Evolutionary conservation across 2,888 invertebrate genomes (phyloP), one percentile per base, ranked within the genome.

Genomic region (Petrophora chlorosata): DNA sequence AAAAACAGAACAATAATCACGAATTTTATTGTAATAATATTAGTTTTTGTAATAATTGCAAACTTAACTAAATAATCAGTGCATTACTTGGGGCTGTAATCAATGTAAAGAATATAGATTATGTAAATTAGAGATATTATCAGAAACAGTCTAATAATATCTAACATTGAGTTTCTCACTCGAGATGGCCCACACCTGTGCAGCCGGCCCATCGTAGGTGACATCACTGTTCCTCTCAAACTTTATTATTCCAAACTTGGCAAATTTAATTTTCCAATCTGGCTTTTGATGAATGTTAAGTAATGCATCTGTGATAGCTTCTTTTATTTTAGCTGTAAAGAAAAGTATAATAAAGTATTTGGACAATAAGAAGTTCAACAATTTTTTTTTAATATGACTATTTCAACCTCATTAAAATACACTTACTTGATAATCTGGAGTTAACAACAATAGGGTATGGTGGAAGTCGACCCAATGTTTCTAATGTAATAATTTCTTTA

Each of bases 381-480:
- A n/a, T n/a, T n/a, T n/a, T n/a, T n/a, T n/a, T n/a, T n/a, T n/a
- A n/a, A n/a, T n/a, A n/a, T n/a, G n/a, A n/a, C 5, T 19, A 5
- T 19, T 5, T 5, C 4, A 19, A 19, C 7, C 19, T 41, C 7
- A 14, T 23, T 23, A n/a, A 34, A 22, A n/a, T n/a, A 17, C 19
- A 12, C 2, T 3, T 61, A 94, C 94, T 92, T 75, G 92, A 62
- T 44, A 94, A 67, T 49, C 88, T 88, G 12, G 87, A 75, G 66
- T 93, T 94, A 44, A 92, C 85, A 34, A 94, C 91, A 29, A 94
- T 85, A 1, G 94, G 93, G 63, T 94, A 94, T 0, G 94, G 92
- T 1, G 94, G 94, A 26, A 94, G 76, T 10, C 93, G 93, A 12
- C 94, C 95, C 61, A 94, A 79, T 15, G 93, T 93, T 55, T 91